phyloP scores from a whole-genome alignment of 1,140 invertebrate genomes.

The Diprion similis region DNA sequence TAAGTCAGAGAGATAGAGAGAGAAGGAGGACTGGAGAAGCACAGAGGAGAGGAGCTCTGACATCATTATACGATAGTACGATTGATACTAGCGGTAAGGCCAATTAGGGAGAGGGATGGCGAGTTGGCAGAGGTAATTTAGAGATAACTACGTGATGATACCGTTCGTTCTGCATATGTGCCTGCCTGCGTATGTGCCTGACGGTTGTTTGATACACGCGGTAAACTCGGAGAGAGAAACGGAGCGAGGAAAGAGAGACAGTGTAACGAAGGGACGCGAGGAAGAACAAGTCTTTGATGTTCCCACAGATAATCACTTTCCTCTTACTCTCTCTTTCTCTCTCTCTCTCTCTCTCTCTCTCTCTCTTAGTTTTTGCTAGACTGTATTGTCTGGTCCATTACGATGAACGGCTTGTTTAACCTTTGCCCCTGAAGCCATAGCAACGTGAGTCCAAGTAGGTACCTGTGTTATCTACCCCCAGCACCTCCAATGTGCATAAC shows the following conservation, averaged over 20 bases:
- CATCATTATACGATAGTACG: not conserved
- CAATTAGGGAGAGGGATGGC: not conserved
- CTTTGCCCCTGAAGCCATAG: too few relatives aligned
- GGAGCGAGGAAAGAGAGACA: slow-evolving; percentile 24
- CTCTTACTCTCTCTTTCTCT: not conserved
- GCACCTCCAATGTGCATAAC: too few relatives aligned
- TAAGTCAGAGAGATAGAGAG: not conserved
- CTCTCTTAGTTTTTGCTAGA: not conserved
- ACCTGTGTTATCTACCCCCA: too few relatives aligned
- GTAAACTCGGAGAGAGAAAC: slow-evolving; percentile 20
- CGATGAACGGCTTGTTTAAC: too few relatives aligned
- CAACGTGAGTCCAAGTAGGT: too few relatives aligned
- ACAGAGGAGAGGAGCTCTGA: not conserved
- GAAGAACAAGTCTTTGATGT: not conserved
- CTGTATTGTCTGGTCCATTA: too few relatives aligned
- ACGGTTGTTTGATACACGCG: not conserved
- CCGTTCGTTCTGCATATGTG: not conserved
- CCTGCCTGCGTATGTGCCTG: not conserved
- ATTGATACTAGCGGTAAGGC: not conserved
- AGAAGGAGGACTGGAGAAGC: too few relatives aligned
- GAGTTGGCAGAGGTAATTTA: slow-evolving; percentile 2
- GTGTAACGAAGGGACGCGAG: slow-evolving; percentile 36
- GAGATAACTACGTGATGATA: slow-evolving; percentile 2
- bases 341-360: slow-evolving; percentile 1
- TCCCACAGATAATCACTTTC: not conserved